Evolutionary conservation across 2,888 invertebrate genomes (phyloP), one percentile per base, ranked within the genome.

Genomic region (Ariolimax columbianus): DNA sequence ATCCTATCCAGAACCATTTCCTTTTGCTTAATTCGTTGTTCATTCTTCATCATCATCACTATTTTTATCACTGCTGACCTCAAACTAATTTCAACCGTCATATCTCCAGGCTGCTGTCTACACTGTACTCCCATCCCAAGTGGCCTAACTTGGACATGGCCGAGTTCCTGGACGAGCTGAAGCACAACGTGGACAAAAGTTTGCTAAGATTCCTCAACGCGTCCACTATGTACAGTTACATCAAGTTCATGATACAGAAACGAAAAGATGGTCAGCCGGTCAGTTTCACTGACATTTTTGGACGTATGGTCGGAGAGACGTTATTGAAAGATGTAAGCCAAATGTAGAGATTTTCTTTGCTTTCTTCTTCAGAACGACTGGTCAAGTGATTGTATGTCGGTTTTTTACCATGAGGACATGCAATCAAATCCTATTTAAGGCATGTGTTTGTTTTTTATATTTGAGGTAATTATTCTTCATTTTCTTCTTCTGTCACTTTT

Each of bases 241-340:
- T 93, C 66, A 90, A 91, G 36, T 88, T 89, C 55, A 94, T 95
- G 77, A 89, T 93, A 73, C 88, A 90, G 87, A 95, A 95, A 88
- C 89, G 93, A 19, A 90, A 90, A 66, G 89, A 89, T 63, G 95
- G 95, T 0, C 95, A 95, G 81, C 95, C 95, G 26, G 93, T 95
- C 88, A 94, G 94, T 87, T 95, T 95, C 88, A 95, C 95, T 2
- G 95, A 95, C 88, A 94, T 95, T 88, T 95, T 95, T 88, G 95
- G 95, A 6, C 93, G 94, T 86, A 91, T 95, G 86, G 91, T 95
- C 14, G 94, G 94, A 23, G 94, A 95, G 87, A 94, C 94, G 0
- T 89, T 95, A 11, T 88, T 95, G 6, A 92, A 91, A 88, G 93
- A 91, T 87, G 95, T 94, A 91, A 89, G 93, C 14, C 4, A 23